phyloP scores from a whole-genome alignment of 2,797 vertebrate genomes.

The Melopsittacus undulatus region DNA sequence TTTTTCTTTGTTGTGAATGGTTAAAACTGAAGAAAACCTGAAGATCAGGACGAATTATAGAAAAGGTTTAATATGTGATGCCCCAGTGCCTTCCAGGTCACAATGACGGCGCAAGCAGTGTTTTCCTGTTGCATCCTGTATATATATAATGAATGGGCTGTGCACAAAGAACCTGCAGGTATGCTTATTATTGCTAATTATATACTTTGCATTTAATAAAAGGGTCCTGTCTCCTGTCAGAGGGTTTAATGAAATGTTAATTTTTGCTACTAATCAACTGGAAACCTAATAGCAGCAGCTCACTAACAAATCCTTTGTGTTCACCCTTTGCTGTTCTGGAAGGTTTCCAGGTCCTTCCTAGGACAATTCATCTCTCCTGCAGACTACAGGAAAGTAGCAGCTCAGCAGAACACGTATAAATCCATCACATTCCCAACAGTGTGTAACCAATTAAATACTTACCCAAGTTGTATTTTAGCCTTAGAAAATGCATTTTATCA shows the following conservation, averaged over 20 bases:
- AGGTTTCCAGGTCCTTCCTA: conserved; percentile 9
- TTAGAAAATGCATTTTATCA: background rate
- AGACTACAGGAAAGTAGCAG: background rate
- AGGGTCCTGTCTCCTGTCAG: conserved; percentile 2
- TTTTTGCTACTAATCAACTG: conserved; percentile 48
- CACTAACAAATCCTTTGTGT: conserved; percentile 9
- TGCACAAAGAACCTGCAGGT: conserved; percentile 1
- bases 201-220: conserved; percentile 10
- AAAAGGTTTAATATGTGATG: background rate
- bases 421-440: background rate
- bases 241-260: conserved; percentile 49
- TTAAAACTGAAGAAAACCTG: background rate
- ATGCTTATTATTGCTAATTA: conserved; percentile 22
- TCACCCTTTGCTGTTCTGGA: conserved; percentile 19
- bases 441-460: conserved; percentile 19
- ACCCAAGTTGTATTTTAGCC: background rate
- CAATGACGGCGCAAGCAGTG: background rate
- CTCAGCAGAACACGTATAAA: background rate
- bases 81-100: background rate
- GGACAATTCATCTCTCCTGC: background rate
- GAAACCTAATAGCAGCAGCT: conserved; percentile 15
- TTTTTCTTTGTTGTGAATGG: background rate
- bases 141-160: background rate
- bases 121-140: background rate
- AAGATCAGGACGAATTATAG: background rate